phyloP scores from a whole-genome alignment of 2,797 vertebrate genomes.

The Syngnathus acus region DNA sequence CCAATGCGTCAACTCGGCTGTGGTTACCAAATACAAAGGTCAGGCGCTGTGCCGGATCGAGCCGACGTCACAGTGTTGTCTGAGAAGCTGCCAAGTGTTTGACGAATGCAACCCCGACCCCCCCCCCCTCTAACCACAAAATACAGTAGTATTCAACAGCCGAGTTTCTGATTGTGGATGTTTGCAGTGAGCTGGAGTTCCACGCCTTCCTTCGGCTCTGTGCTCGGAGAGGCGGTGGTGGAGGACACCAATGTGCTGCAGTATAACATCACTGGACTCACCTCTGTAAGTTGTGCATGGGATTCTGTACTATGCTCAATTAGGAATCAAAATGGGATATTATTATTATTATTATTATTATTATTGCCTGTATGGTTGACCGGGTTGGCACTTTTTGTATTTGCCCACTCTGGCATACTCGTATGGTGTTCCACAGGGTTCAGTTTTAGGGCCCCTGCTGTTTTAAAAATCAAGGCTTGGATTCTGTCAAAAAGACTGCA shows the following conservation, averaged over 20 bases:
- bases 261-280: constrained; percentile 76
- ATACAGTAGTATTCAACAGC: not conserved
- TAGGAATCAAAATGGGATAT: not conserved
- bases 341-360: too few relatives aligned
- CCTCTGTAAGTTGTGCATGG: constrained; percentile 67
- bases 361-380: too few relatives aligned
- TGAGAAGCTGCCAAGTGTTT: not conserved
- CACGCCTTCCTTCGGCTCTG: constrained; percentile 65
- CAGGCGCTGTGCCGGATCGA: constrained; percentile 17
- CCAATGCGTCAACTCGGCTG: constrained; percentile 77
- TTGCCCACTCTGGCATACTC: too few relatives aligned
- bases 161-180: constrained; percentile 24
- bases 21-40: constrained; percentile 91
- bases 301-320: not conserved
- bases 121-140: not conserved
- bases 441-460: too few relatives aligned
- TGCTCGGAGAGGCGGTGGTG: constrained; percentile 73
- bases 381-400: too few relatives aligned
- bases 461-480: too few relatives aligned
- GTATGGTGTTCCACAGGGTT: too few relatives aligned
- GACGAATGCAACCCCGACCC: not conserved
- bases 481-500: too few relatives aligned
- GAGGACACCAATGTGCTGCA: constrained; percentile 74
- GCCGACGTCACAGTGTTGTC: not conserved
- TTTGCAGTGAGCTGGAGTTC: constrained; percentile 81